Percentiles rank a stretch among this genome's conserved stretches.
phyloP scores from a whole-genome alignment of 2,888 invertebrate species.

The Sminthurides aquaticus region DNA sequence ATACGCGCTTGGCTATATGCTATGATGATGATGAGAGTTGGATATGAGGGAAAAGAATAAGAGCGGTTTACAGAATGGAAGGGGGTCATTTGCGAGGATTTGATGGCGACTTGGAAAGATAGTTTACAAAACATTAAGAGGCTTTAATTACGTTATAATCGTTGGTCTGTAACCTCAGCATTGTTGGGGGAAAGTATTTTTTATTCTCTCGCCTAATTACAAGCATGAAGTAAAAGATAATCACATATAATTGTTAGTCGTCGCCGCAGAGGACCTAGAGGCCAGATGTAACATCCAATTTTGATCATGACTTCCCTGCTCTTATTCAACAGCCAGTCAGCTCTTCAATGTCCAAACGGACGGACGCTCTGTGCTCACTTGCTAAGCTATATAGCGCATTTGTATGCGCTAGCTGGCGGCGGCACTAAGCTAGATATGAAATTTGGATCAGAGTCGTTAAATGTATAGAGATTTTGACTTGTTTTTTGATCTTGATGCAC shows the following conservation, averaged over 20 bases:
- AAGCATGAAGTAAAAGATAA: slow-evolving; percentile 43
- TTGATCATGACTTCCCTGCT: slow-evolving; percentile 39
- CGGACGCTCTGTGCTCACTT: too few relatives aligned
- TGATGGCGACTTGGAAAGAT: slow-evolving; percentile 31
- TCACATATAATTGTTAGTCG: slow-evolving; percentile 43
- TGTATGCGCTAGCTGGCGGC: too few relatives aligned
- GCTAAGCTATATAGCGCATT: too few relatives aligned
- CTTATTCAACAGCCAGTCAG: too few relatives aligned
- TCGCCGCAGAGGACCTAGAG: slow-evolving; percentile 42
- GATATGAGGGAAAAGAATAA: slow-evolving; percentile 11
- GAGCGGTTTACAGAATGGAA: background rate
- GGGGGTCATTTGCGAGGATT: slow-evolving; percentile 14
- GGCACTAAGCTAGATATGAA: too few relatives aligned
- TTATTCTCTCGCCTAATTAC: slow-evolving; percentile 41
- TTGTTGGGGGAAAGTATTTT: slow-evolving; percentile 33
- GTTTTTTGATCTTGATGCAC: too few relatives aligned
- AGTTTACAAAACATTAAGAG: slow-evolving; percentile 42
- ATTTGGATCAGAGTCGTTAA: too few relatives aligned
- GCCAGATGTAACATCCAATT: slow-evolving; percentile 40
- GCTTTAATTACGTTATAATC: slow-evolving; percentile 44
- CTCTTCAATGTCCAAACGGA: too few relatives aligned
- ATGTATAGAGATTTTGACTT: too few relatives aligned
- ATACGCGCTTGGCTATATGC: too few relatives aligned
- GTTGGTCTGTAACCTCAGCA: slow-evolving; percentile 42
- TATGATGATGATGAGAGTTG: too few relatives aligned